Base-by-base conservation (phyloP, 2,888 invertebrate species). In the Aleiodes leptofemur region DNA sequence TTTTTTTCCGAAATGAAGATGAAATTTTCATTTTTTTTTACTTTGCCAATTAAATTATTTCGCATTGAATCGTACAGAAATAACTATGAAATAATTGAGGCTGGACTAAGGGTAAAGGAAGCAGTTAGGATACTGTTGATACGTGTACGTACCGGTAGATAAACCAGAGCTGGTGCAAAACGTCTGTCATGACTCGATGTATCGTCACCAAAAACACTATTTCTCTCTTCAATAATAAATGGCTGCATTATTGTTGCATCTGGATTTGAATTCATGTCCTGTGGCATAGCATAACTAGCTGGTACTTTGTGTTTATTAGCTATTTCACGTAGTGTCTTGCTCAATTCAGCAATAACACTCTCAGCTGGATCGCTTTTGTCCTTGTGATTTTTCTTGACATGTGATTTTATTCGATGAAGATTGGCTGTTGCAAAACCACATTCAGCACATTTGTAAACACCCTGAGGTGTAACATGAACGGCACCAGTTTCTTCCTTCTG, bases 81-180 rank as follows among this genome's bases (percentile, higher is more conserved):
- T 31, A 51, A 51, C 51, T 68, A 51, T 51, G 50, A 59, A 72
- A 74, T 64, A 57, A 81, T 85, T 91, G 95, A 96, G 92, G 97
- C 96, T 86, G 98, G 98, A 90, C 96, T 97, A 84, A 98, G 94
- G 90, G 95, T 96, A 90, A 98, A 97, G 90, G 97, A 96, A 86
- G 97, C 95, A 84, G 96, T 96, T 85, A 97, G 93, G 83, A 96
- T 95, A 87, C 95, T 94, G 87, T 94, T 95, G 86, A 97, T 94
- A 90, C 96, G 94, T 89, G 96, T 94, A 83, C 95, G 94, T 88
- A 98, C 97, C 80, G 98, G 98, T 91, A 98, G 93, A 91, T 97
- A 97, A 90, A 98, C 96, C 85, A 98, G 93, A 85, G 97, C 96
- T 82, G 98, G 96, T 86, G 96, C 94, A 90, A 97, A 95, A 89